Evolutionary conservation across 2,797 vertebrate genomes (phyloP), one percentile per base, ranked within the genome.

Genomic region (Poecile montanus): DNA sequence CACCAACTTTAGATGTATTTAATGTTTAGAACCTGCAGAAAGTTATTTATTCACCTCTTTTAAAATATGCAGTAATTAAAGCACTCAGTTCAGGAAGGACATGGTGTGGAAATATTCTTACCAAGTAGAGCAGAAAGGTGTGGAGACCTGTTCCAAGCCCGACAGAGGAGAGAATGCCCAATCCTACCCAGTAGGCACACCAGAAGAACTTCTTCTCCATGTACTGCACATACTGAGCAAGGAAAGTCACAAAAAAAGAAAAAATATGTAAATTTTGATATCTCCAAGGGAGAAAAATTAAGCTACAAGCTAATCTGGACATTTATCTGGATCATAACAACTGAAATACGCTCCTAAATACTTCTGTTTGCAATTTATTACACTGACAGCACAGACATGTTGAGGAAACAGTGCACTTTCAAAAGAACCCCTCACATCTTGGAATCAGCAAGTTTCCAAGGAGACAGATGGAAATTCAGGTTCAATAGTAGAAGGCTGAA

Each of bases 151-250:
- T 99, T 93, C 99, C 99, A 78, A 99, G 99, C 75, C 99, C 99
- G 45, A 99, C 99, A 50, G 99, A 98, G 77, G 99, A 99, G 75
- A 99, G 98, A 96, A 99, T 98, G 93, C 98, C 98, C 96, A 99
- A 96, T 97, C 99, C 99, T 98, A 99, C 98, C 99, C 99, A 99
- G 98, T 99, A 99, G 98, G 98, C 99, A 98, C 99, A 99, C 99
- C 99, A 99, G 63, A 99, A 98, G 95, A 99, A 98, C 96, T 98
- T 99, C 91, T 98, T 99, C 97, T 99, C 99, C 97, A 99, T 97
- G 96, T 98, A 98, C 89, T 71, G 97, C 91, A 98, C 98, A 95
- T 99, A 99, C 99, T 99, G 98, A 73, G 96, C 96, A 72, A 96
- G 25, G 89, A 91, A 92, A 96, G 23, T 6, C 71, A 93, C 76